These are phyloP conservation scores for Gallinago media DNA, from an alignment of 2,113 vertebrate species.

Conservation along the genomic window DNA sequence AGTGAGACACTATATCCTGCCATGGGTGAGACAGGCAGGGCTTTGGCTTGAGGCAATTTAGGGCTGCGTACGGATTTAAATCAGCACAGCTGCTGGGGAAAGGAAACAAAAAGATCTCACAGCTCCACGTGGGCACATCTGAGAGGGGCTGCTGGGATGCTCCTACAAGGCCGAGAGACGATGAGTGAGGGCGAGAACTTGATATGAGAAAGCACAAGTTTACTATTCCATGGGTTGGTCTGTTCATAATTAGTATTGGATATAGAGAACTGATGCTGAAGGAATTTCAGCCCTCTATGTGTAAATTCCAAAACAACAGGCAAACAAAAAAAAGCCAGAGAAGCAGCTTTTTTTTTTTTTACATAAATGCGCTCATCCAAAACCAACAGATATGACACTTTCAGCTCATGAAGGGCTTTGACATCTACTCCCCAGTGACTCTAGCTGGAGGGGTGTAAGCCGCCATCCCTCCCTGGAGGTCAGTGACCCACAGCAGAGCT, in stretches of 20 bases:
- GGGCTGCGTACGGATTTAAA: neutral
- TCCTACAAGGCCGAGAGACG: neutral
- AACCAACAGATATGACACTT: neutral
- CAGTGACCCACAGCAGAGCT: neutral
- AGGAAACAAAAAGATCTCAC: neutral
- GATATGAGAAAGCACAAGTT: neutral
- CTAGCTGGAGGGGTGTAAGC: neutral
- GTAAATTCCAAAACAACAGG: neutral
- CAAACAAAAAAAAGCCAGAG: neutral
- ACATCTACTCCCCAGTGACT: neutral
- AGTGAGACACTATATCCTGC: neutral
- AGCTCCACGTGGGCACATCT: neutral
- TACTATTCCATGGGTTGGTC: neutral
- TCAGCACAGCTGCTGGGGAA: neutral
- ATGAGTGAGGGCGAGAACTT: neutral
- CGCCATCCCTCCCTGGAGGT: neutral
- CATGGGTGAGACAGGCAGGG: neutral
- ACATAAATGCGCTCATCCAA: slow-evolving; percentile 3
- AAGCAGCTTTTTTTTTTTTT: neutral
- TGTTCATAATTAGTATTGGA: neutral
- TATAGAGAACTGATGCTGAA: neutral
- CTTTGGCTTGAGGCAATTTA: neutral
- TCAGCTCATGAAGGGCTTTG: neutral
- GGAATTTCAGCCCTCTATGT: neutral
- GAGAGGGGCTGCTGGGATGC: neutral